Percentiles rank a stretch among this genome's conserved stretches.
Evolutionary conservation across 2,888 invertebrate genomes (phyloP).

Genomic region (Drosophila antonietae): DNA sequence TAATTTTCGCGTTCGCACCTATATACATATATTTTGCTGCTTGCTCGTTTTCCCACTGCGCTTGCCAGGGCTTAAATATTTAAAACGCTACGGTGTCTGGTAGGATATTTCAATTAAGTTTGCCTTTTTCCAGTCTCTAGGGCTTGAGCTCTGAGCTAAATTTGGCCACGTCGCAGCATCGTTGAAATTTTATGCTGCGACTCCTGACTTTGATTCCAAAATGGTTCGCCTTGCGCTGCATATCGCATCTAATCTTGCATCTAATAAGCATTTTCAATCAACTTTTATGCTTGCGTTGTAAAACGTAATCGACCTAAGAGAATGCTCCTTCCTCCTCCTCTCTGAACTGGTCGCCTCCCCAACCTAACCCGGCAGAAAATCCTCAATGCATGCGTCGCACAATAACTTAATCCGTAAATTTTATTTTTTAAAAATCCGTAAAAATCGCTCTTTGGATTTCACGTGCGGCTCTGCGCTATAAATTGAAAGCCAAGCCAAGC

Average conservation of each 20-base stretch:
- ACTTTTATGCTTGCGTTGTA: constrained; percentile 82
- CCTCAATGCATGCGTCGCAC: constrained; percentile 53
- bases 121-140: constrained; percentile 1
- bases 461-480: constrained; percentile 59
- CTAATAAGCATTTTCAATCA: constrained; percentile 84
- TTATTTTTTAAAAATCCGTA: constrained; percentile 77
- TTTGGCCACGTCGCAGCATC: constrained; percentile 79
- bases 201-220: constrained; percentile 62
- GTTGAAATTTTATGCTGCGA: constrained; percentile 74
- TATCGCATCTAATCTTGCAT: constrained; percentile 83
- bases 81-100: constrained; percentile 60
- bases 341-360: not conserved
- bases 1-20: constrained; percentile 67
- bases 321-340: constrained; percentile 1
- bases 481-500: constrained; percentile 69
- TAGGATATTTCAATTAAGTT: constrained; percentile 76
- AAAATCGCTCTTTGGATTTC: constrained; percentile 73
- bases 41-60: not conserved
- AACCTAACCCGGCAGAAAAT: constrained; percentile 29
- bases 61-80: constrained; percentile 25
- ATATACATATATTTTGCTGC: constrained; percentile 12
- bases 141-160: constrained; percentile 52
- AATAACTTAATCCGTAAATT: constrained; percentile 83
- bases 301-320: constrained; percentile 79
- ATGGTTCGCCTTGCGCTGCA: constrained; percentile 54